Evolutionary conservation across 1,140 invertebrate species (phyloP), one percentile per base, ranked within the genome.

Genomic region (Vollenhovia emeryi): DNA sequence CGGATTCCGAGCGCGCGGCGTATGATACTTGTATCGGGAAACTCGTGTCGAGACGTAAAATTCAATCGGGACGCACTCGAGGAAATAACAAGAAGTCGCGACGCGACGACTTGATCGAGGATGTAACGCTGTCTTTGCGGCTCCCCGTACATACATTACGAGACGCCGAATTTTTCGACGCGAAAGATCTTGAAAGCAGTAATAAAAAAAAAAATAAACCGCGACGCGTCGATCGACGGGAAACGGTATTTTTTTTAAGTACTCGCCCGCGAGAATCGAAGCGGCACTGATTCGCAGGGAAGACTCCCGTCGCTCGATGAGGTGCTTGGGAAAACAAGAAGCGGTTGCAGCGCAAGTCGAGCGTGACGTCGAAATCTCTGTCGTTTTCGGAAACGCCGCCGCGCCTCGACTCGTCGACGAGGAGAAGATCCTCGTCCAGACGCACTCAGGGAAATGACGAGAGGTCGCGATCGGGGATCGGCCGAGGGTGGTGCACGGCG

Each of bases 371-470:
- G 40, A 71, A 45, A 73, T 82, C 57, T 45, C 30, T 8, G 5
- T 2, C 40, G 11, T 73, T 82, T 73, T 73, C 66, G 18, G 11
- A 21, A 55, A 71, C 15, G 48, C 24, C 7, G n/a, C 52, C 27
- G 21, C 7, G 64, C 15, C 48, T 30, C 45, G 36, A 52, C 21
- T 36, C 30, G 8, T 50, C 59, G 62, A 69, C 11, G 48, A 9
- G 48, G 24, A 71, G 57, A 80, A 59, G 45, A 30, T 59, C n/a
- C 50, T 21, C 15, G 50, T 80, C 50, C 6, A 33, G n/a, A 80
- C 55, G 78, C 78, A 82, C 66, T 82, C 66, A 33, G 24, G 50
- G 69, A 82, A 82, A 73, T 82, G 73, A 82, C 66, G 73, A 73
- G 50, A 82, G 59, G 50, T 33, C 18, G 18, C 78, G 43, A 73